Percentiles rank a stretch among this genome's conserved stretches.
These are phyloP conservation scores for Menura novaehollandiae DNA, from an alignment of 2,113 vertebrate species.

Conservation along the genomic window DNA sequence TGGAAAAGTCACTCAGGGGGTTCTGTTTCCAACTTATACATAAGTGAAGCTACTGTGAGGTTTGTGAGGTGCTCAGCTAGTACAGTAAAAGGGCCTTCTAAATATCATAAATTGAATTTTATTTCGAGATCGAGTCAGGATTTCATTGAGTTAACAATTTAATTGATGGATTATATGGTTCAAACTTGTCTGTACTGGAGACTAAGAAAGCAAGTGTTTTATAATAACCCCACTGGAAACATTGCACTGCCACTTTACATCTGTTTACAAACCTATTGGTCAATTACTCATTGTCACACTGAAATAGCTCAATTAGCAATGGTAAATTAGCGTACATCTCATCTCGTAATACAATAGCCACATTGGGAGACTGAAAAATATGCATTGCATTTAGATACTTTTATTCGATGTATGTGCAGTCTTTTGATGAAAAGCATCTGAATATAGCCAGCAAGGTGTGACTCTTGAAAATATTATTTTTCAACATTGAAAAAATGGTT, in stretches of 20 bases:
- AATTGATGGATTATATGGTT: not conserved
- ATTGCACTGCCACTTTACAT: not conserved
- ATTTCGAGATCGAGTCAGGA: constrained; percentile 1
- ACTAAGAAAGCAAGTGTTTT: constrained; percentile 26
- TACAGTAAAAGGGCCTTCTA: not conserved
- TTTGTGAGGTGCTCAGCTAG: not conserved
- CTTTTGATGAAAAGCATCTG: not conserved
- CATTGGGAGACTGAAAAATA: not conserved
- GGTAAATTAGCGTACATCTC: constrained; percentile 2
- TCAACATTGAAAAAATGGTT: not conserved
- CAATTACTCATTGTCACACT: not conserved
- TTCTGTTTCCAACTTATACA: not conserved
- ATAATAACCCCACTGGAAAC: not conserved
- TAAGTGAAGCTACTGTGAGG: not conserved
- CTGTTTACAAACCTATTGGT: constrained; percentile 3
- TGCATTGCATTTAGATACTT: not conserved
- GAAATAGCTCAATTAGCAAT: constrained; percentile 7
- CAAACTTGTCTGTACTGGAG: not conserved
- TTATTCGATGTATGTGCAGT: not conserved
- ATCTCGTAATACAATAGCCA: not conserved
- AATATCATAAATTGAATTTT: constrained; percentile 6
- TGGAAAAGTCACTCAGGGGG: not conserved
- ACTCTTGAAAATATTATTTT: not conserved
- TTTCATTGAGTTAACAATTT: constrained; percentile 36
- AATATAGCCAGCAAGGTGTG: not conserved